Evolutionary conservation across 2,888 invertebrate genomes (phyloP), one percentile per base, ranked within the genome.

Genomic region (Cantharis rufa): DNA sequence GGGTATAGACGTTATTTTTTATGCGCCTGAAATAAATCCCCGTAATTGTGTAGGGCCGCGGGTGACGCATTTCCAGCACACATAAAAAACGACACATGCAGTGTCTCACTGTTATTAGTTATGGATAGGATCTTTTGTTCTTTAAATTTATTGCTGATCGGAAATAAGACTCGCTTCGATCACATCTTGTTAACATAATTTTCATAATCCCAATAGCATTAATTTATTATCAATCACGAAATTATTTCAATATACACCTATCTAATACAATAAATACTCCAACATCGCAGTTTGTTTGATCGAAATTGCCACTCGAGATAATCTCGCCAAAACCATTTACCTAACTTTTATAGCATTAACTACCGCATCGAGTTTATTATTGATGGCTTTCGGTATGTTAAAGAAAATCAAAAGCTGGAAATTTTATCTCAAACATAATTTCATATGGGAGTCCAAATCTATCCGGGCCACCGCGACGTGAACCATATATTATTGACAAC

Each of bases 401-500:
- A 66, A n/a, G 64, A 66, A 66, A 73, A 70, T 61, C 69, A 70
- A 70, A 66, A 77, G 72, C 70, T 70, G 69, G 71, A 69, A 71
- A 27, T 75, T 72, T 77, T 77, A 77, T 77, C 77, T 77, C 21
- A 66, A 66, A 72, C 73, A 70, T 68, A 74, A 75, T 75, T 71
- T 70, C 69, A 66, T 68, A 72, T 70, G 79, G 81, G 78, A 78
- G 80, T 75, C 76, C 78, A 81, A 81, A 81, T 81, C 82, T 79
- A 80, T 80, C 80, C 81, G 82, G 84, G 84, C 79, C 80, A 83
- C 81, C 83, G 84, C 84, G 85, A 86, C 86, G 86, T 86, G 86
- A 82, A 81, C 84, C 83, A 86, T 87, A 84, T 85, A 87, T 87
- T 86, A 88, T 88, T 87, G 88, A 94, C 91, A 88, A 90, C 87